Evolutionary conservation across 2,888 invertebrate species (phyloP).

Genomic region (Drosophila koepferae): DNA sequence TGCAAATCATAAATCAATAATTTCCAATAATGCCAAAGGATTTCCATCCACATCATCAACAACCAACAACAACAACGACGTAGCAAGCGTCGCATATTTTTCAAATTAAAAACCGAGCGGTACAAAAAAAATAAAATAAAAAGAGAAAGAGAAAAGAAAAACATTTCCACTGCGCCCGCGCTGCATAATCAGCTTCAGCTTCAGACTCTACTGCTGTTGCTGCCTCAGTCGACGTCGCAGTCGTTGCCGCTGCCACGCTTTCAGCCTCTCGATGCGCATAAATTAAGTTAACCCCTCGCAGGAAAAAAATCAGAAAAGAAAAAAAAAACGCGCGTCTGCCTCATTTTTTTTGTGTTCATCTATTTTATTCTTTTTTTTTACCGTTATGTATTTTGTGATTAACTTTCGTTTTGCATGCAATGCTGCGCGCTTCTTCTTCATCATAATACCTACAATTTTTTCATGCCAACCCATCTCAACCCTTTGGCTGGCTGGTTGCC

Average conservation of each 20-base stretch:
- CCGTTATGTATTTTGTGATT: constrained; percentile 79
- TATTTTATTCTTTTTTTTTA: constrained; percentile 51
- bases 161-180: constrained; percentile 53
- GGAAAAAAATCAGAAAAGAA: constrained; percentile 28
- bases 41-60: constrained; percentile 52
- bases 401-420: constrained; percentile 81
- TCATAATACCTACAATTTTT: constrained; percentile 34
- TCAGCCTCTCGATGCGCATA: constrained; percentile 67
- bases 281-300: constrained; percentile 80
- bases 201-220: constrained; percentile 12
- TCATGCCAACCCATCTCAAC: constrained; percentile 67
- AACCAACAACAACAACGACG: constrained; percentile 28
- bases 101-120: constrained; percentile 77
- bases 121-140: constrained; percentile 16
- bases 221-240: constrained; percentile 22
- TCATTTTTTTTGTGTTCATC: constrained; percentile 71
- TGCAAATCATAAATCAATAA: constrained; percentile 74
- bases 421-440: constrained; percentile 56
- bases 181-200: constrained; percentile 73
- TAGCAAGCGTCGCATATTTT: constrained; percentile 80
- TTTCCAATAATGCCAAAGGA: constrained; percentile 64
- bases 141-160: constrained; percentile 55
- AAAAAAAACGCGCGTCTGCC: constrained; percentile 66
- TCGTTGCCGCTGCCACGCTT: constrained; percentile 61
- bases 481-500: constrained; percentile 61